Base-by-base conservation (phyloP, 1,140 invertebrate genomes). In the Laupala kohalensis region DNA sequence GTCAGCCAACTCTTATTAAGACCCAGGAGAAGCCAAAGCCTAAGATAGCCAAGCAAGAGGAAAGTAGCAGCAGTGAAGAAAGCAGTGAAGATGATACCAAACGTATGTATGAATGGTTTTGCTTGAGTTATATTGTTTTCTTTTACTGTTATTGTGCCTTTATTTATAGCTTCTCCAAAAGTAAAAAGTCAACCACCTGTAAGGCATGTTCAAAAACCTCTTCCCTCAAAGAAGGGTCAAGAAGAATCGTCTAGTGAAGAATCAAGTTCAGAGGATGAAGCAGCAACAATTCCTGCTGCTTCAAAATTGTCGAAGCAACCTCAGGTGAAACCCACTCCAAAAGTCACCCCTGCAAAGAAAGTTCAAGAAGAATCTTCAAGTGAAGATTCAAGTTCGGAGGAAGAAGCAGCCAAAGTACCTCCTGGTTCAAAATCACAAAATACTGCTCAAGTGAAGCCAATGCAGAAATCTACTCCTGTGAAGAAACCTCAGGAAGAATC, bases 351-450 rank as follows among this genome's bases (percentile, higher is more conserved):
- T 23, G 23, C 23, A 27, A 75, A 74, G 28, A 74, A 76, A 25
- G 74, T 73, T 23, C 70, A 76, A 23, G 29, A 72, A n/a, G 12
- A 73, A 3, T 67, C 71, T 64, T 76, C 75, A 62, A 77, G 77
- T 0, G 76, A 77, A 26, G 76, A 77, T 1, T 75, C 74, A 15
- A 75, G 75, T 0, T 77, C 75, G 9, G 78, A 79, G 26, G 77
- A 78, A 2, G 79, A 81, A 65, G 24, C 75, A 23, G 77, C 75
- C 23, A 27, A 78, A 77, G 79, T 78, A 64, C 25, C 66, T 15
- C 63, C 72, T 63, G 25, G 71, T 24, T 76, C 62, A n/a, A 24
- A n/a, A 4, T 15, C 9, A 64, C 9, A 64, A n/a, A n/a, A 64
- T 15, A 23, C 5, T 64, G 69, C 26, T 13, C 23, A 26, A 30